Conservation (phyloP, 1,140 invertebrate species). For the Listronotus oregonensis region DNA sequence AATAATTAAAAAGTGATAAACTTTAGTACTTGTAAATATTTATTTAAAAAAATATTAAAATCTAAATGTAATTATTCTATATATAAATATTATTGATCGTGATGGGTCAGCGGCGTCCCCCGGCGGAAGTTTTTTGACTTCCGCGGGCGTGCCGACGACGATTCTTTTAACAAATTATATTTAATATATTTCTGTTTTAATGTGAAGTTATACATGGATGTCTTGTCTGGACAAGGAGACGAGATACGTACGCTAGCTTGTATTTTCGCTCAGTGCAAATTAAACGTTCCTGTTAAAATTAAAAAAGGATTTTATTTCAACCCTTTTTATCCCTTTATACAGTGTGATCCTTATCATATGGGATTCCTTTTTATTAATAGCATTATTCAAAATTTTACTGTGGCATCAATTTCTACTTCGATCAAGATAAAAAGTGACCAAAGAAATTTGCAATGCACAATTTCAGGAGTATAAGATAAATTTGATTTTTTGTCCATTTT, state of each 20-base stretch:
- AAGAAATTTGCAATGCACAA: too few relatives aligned
- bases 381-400: too few relatives aligned
- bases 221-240: conserved; percentile 52
- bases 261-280: conserved; percentile 56
- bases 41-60: conserved; percentile 45
- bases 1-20: conserved; percentile 43
- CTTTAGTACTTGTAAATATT: conserved; percentile 51
- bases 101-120: conserved; percentile 15
- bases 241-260: conserved; percentile 57
- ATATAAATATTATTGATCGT: conserved; percentile 39
- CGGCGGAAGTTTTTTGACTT: conserved; percentile 19
- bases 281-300: conserved; percentile 58
- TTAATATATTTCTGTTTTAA: conserved; percentile 51
- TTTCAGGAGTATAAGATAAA: too few relatives aligned
- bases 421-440: too few relatives aligned
- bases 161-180: conserved; percentile 45
- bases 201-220: conserved; percentile 53
- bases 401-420: too few relatives aligned
- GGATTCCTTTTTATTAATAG: too few relatives aligned
- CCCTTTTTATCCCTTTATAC: not conserved
- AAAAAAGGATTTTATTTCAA: conserved; percentile 32
- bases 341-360: too few relatives aligned
- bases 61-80: conserved; percentile 48
- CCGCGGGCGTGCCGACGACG: conserved; percentile 6
- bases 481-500: too few relatives aligned